Conservation (phyloP, 2,888 invertebrate genomes). For the Oasisia sp. region DNA sequence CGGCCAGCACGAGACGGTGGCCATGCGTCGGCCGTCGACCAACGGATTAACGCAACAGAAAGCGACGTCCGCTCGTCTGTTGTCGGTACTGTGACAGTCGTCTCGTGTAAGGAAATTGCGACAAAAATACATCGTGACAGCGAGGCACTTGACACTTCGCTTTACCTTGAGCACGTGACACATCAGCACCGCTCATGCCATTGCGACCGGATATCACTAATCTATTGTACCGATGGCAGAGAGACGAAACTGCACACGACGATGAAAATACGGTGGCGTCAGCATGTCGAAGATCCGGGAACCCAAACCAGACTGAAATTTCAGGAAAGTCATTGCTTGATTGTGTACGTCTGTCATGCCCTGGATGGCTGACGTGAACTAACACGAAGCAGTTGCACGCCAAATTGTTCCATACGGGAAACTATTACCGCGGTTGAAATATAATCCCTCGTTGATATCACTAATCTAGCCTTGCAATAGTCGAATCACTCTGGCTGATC, state of each 20-base stretch:
- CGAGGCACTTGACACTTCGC: too few species aligned
- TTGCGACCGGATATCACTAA: too few species aligned
- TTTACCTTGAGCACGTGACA: too few species aligned
- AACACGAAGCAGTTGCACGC: neutral
- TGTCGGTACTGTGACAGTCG: neutral
- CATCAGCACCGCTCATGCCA: neutral
- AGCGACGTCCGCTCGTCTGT: neutral
- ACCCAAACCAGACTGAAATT: neutral
- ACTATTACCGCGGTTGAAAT: neutral
- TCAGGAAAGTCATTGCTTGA: neutral
- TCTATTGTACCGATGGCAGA: neutral
- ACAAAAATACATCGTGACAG: neutral
- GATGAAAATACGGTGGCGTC: too few species aligned
- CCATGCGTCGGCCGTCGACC: neutral
- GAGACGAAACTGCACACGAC: neutral
- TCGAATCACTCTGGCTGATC: neutral
- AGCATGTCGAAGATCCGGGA: too few species aligned
- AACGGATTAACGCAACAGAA: neutral
- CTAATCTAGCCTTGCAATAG: neutral
- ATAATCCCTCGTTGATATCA: neutral
- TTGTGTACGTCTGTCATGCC: neutral
- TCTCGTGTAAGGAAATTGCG: neutral
- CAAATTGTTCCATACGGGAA: neutral
- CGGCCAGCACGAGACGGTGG: neutral
- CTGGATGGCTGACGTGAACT: neutral